Evolutionary conservation across 2,113 vertebrate species (phyloP).

Genomic region (Chionomys nivalis): DNA sequence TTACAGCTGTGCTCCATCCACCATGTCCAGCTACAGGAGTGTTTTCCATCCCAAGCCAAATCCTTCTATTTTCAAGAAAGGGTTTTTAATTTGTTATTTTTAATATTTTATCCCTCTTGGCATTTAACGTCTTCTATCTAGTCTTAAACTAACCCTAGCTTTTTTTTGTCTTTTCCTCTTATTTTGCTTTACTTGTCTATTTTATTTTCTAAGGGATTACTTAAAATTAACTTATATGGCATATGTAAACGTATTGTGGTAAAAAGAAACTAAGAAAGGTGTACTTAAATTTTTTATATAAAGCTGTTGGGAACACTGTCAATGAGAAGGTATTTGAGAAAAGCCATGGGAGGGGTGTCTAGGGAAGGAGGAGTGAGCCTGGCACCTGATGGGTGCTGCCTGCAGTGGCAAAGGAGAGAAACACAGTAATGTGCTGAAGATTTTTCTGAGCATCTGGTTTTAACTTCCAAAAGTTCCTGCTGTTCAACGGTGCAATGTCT

Average conservation of each 20-base stretch:
- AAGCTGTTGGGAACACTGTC: background rate
- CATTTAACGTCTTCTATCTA: slow-evolving; percentile 18
- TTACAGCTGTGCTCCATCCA: background rate
- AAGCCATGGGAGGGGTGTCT: background rate
- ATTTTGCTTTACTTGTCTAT: background rate
- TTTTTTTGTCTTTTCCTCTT: slow-evolving; percentile 32
- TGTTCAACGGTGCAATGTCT: background rate
- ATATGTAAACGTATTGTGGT: background rate
- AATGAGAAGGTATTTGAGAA: background rate
- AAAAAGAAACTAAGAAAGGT: slow-evolving; percentile 34
- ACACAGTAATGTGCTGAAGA: background rate
- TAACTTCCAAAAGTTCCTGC: background rate
- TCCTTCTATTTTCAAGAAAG: background rate
- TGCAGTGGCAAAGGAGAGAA: background rate
- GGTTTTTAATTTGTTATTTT: background rate
- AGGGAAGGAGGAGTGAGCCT: background rate
- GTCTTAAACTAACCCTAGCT: background rate
- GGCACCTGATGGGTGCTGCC: background rate
- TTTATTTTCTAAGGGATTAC: slow-evolving; percentile 36
- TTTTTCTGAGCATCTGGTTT: background rate
- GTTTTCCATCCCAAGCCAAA: background rate
- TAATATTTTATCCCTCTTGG: background rate
- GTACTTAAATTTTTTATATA: background rate
- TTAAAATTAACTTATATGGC: slow-evolving; percentile 32
- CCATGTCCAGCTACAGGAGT: background rate